Evolutionary conservation across 2,797 vertebrate genomes (phyloP), one percentile per base, ranked within the genome.

Genomic region (Alosa sapidissima): DNA sequence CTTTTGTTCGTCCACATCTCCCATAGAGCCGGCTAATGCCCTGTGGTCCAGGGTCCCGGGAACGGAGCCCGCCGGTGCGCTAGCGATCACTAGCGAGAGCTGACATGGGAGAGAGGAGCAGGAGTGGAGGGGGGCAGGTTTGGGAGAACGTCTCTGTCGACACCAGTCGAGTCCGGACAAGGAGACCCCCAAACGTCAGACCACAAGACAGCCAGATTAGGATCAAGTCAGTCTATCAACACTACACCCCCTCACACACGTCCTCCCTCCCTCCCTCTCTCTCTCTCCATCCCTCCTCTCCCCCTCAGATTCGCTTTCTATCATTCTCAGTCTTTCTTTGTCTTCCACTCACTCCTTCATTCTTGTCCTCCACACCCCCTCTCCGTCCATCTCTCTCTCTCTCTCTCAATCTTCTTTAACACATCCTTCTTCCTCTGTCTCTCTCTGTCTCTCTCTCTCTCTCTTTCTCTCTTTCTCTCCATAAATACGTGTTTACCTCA

Each of bases 191-290:
- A 60, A 21, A 58, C 21, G 81, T 84, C 60, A 83, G 87, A 85
- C 87, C 88, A 84, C 84, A 86, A 85, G 78, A 88, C 19, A 60
- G 54, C 84, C 83, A 83, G 87, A 89, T 89, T 86, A 85, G 48
- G 51, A 72, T 85, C 85, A 45, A 41, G 33, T 75, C 68, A 1
- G 4, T 36, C 13, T 4, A 41, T 68, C 68, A 75, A 5, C 68
- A 45, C 68, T 45, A 13, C 28, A 6, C 72, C 33, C 28, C 5
- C 33, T 36, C 28, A 72, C 11, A 36, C 65, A 36, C 65, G 6
- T 60, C 49, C 85, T 87, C 82, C 88, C 82, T 85, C 48, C 21
- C 41, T 47, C 1, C 16, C 14, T 33, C 11, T 75, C 68, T 19
- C 83, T 85, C 90, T 88, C 5, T 19, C 36, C 81, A 87, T 87